These are phyloP conservation scores for Drosophila cardini DNA, from an alignment of 1,140 invertebrate species.

Conservation along the genomic window DNA sequence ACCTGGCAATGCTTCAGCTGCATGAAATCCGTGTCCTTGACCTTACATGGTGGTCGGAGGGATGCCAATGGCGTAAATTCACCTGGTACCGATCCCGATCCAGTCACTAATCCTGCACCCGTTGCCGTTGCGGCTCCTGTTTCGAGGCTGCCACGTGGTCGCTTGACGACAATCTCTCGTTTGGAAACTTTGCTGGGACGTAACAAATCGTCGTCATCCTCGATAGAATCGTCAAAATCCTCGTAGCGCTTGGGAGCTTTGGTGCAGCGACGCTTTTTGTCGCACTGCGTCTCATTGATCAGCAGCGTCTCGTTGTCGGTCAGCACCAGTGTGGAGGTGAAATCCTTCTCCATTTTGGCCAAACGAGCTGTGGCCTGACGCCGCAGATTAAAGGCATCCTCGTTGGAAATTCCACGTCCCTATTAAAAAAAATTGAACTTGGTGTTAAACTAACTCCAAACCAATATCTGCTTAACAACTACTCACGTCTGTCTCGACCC, in stretches of 20 bases:
- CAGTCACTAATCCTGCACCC: no score
- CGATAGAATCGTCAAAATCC: conserved; percentile 72
- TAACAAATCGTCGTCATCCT: conserved; percentile 46
- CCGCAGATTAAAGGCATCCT: conserved; percentile 77
- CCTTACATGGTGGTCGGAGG: conserved; percentile 26
- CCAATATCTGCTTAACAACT: not conserved
- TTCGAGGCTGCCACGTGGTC: not conserved
- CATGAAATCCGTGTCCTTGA: conserved; percentile 63
- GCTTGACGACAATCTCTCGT: conserved; percentile 7
- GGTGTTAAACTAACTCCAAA: not conserved
- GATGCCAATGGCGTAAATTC: conserved; percentile 4
- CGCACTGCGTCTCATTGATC: conserved; percentile 76
- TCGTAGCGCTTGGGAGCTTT: conserved; percentile 80
- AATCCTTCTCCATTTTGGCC: conserved; percentile 83
- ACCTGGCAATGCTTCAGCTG: conserved; percentile 75
- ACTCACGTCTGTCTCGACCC: conserved; percentile 71
- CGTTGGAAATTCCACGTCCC: conserved; percentile 75
- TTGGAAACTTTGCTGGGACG: conserved; percentile 7
- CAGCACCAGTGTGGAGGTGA: conserved; percentile 78
- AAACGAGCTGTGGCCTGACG: conserved; percentile 76
- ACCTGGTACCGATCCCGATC: no score
- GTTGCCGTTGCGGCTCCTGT: not conserved
- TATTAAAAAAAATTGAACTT: conserved; percentile 2
- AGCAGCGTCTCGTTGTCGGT: conserved; percentile 80
- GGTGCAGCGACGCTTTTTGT: conserved; percentile 79